These are phyloP conservation scores for Apus apus DNA, from an alignment of 2,113 vertebrate species.

Conservation along the genomic window DNA sequence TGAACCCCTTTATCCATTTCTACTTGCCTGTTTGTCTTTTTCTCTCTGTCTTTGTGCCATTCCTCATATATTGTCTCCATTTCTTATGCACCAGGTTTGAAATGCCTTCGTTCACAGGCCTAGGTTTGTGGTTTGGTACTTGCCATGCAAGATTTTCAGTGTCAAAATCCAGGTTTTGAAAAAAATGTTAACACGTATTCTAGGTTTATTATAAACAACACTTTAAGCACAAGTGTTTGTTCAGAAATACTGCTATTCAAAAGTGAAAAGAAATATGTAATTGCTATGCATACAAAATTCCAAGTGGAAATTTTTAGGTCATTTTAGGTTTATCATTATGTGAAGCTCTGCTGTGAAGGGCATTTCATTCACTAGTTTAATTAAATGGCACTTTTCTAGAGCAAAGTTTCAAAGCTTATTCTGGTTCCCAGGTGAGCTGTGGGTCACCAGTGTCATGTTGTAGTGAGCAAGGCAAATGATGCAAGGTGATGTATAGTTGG, in stretches of 20 bases:
- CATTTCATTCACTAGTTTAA: neutral
- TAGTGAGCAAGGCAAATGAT: neutral
- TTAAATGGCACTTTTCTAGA: neutral
- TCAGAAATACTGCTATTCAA: neutral
- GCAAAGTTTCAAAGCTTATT: neutral
- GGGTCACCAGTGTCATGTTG: neutral
- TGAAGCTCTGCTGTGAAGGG: neutral
- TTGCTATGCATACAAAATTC: neutral
- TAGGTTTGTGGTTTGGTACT: neutral
- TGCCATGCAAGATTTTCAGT: neutral
- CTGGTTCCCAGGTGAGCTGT: rapidly evolving
- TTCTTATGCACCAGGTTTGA: neutral
- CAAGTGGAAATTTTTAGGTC: neutral
- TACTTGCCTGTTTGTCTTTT: neutral
- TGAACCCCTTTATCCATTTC: neutral
- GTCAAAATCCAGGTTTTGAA: neutral
- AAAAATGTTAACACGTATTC: neutral
- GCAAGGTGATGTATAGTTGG: neutral
- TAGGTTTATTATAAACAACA: neutral
- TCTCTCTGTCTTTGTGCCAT: neutral
- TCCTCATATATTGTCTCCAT: neutral
- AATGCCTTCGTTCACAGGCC: neutral
- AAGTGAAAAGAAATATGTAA: neutral
- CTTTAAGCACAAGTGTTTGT: neutral
- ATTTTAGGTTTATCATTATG: neutral